Base-by-base conservation (phyloP, 1,140 invertebrate genomes). In the Drosophila ambigua region DNA sequence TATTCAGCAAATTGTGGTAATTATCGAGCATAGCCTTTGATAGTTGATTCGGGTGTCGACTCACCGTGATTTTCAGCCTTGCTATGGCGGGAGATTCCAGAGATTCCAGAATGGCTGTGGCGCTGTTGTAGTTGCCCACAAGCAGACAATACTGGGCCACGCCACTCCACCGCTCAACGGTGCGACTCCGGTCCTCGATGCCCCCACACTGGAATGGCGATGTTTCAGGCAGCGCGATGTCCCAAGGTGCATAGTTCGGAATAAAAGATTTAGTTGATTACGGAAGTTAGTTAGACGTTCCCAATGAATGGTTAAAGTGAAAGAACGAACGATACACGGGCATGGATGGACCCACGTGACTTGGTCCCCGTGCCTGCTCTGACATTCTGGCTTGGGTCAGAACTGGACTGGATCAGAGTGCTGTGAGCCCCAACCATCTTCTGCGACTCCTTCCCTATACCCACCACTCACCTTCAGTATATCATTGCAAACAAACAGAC, bases 401-500 rank as follows among this genome's bases (percentile, higher is more conserved):
- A 16, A 16, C 16, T 16, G 16, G 16, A 16, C 16, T 16, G 16
- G 16, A 16, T 16, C 16, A 16, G 16, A 16, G 16, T 16, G 16
- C 16, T 0, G 16, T 16, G 16, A 16, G 0, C 16, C 16, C 16
- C 16, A 16, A 16, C 16, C 16, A 16, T 16, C 16, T 16, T 16
- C 16, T 16, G 16, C 16, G 16, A 16, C 16, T 16, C 16, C 16
- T 16, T 0, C 16, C 1, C 16, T 16, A 16, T 16, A 16, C 16
- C 16, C 16, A n/a, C 16, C 8, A 61, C 74, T 90, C 61, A 92
- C 91, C 88, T 90, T 85, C 66, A 92, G 77, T 76, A 92, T 92
- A 67, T 91, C 90, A 65, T 92, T 92, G 78, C 90, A 90, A 52
- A 91, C 91, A 76, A 92, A 90, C 44, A 91, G 68, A 53, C 91